Evolutionary conservation across 2,888 invertebrate genomes (phyloP), one percentile per base, ranked within the genome.

Genomic region (Mamestra brassicae): DNA sequence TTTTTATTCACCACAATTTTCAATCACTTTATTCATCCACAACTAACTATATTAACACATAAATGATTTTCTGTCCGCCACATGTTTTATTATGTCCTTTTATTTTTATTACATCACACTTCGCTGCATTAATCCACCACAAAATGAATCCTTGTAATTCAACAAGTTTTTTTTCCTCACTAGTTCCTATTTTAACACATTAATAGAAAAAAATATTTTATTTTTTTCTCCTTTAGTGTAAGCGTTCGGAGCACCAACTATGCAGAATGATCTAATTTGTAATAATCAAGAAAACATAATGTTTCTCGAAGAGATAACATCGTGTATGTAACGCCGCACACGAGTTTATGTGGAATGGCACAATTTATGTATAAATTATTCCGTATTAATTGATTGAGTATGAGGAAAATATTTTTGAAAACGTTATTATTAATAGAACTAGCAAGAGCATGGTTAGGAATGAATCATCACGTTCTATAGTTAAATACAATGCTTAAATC

Each of bases 191-290:
- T 3, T 50, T 10, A 36, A 52, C 15, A 36, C 36, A 38, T n/a
- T 15, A 13, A 54, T 2, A n/a, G 8, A 13, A 42, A 55, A 7
- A 52, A 17, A 38, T 1, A n/a, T n/a, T n/a, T n/a, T n/a, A 65
- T 8, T 50, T 15, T 5, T 50, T 54, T 58, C 52, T 70, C 50
- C 34, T 13, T 26, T 0, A 55, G 54, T 55, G 54, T 57, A 61
- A 68, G 11, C 4, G 64, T 64, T n/a, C n/a, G 50, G 50, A 50
- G 58, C 58, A 69, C n/a, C 42, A 36, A 61, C 65, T 47, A 84
- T 76, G 71, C 64, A 78, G 83, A 89, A 75, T 89, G 90, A 88
- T 90, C 91, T 90, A 92, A 91, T 91, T 92, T 87, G 88, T 89
- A 82, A 87, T 88, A 86, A 90, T 88, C 82, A 88, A 87, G 64